These are phyloP conservation scores for Rutilus rutilus DNA, from an alignment of 2,113 vertebrate species.

Conservation along the genomic window DNA sequence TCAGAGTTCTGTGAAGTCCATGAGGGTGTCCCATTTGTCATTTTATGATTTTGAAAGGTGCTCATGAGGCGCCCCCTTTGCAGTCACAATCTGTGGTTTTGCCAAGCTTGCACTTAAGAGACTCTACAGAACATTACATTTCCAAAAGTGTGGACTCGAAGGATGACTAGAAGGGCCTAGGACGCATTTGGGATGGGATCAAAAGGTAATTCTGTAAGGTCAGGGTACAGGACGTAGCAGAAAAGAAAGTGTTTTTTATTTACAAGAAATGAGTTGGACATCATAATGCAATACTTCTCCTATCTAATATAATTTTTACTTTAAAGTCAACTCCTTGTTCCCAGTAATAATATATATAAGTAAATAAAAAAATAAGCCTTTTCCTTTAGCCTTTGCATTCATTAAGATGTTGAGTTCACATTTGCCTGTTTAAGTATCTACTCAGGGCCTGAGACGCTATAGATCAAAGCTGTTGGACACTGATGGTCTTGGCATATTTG, in stretches of 20 bases:
- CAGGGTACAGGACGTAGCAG: background rate
- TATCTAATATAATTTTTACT: background rate
- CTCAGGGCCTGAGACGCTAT: slow-evolving; percentile 1
- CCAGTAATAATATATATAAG: background rate
- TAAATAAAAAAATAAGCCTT: too few species aligned
- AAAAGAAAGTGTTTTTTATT: background rate
- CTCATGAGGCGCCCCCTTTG: background rate
- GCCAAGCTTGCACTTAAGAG: background rate
- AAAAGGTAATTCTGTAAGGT: background rate
- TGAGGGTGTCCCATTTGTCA: background rate
- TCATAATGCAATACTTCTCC: background rate
- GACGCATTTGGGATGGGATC: background rate
- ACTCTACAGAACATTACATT: background rate
- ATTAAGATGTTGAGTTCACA: slow-evolving; percentile 1
- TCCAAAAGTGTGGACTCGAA: background rate
- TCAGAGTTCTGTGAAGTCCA: background rate
- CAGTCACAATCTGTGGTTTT: background rate
- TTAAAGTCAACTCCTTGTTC: background rate
- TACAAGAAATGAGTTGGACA: background rate
- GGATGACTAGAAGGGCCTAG: background rate
- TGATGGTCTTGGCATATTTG: slow-evolving; percentile 49
- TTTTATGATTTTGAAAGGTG: background rate
- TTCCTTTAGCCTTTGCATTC: background rate
- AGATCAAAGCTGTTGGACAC: slow-evolving; percentile 48
- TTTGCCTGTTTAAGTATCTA: slow-evolving; percentile 28